These are phyloP conservation scores for Zaprionus lachaisei DNA, from an alignment of 1,140 invertebrate genomes.

Conservation along the genomic window DNA sequence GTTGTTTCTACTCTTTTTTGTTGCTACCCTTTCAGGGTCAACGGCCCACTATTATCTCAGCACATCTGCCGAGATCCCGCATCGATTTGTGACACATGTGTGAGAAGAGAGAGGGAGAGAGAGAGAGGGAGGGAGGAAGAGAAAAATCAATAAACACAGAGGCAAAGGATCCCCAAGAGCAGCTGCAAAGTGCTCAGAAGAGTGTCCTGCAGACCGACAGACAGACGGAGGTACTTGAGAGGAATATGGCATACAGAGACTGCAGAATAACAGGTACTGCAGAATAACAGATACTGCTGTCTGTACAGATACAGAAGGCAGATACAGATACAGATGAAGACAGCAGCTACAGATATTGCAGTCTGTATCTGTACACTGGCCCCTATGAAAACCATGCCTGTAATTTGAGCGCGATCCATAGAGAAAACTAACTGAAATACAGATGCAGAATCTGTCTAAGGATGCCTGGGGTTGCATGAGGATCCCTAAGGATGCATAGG, in stretches of 20 bases:
- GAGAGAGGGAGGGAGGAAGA: not conserved
- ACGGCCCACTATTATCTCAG: slow-evolving; percentile 71
- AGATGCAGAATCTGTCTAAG: not conserved
- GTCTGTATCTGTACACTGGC: not conserved
- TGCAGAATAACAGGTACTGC: not conserved
- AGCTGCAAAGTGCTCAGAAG: slow-evolving; percentile 39
- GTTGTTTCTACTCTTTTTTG: not conserved
- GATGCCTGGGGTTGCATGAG: not conserved
- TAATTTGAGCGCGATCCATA: slow-evolving; percentile 60
- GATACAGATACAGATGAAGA: not conserved
- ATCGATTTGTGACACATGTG: slow-evolving; percentile 49
- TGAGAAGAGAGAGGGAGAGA: not conserved
- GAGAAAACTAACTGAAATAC: not conserved
- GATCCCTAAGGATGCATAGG: no score
- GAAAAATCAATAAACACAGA: slow-evolving; percentile 61
- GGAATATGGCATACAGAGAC: not conserved
- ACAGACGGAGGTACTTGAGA: slow-evolving; percentile 38
- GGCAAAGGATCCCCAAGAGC: slow-evolving; percentile 26
- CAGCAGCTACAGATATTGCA: not conserved
- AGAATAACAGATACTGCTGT: not conserved
- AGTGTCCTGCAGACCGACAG: slow-evolving; percentile 15
- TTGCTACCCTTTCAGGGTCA: slow-evolving; percentile 57
- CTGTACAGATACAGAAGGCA: not conserved
- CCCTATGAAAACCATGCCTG: slow-evolving; percentile 19
- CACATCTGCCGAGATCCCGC: slow-evolving; percentile 54